Percentiles rank a stretch among this genome's conserved stretches.
phyloP scores from a whole-genome alignment of 2,888 invertebrate species.

The Caenorhabditis wallacei region DNA sequence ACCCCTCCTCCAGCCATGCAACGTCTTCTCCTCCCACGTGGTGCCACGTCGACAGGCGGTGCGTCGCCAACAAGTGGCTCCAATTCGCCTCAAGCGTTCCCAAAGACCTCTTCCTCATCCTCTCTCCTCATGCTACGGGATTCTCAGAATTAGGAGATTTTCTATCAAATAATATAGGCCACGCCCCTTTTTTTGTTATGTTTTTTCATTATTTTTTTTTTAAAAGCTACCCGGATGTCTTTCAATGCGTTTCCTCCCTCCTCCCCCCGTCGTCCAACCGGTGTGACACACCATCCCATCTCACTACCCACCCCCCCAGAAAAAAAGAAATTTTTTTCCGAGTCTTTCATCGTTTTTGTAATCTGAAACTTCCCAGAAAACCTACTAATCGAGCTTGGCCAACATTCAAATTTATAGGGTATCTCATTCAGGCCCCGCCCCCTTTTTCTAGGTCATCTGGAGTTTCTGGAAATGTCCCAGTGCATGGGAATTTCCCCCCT shows the following conservation, averaged over 20 bases:
- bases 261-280: conserved; percentile 20
- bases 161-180: background rate
- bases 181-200: conserved; percentile 1
- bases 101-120: conserved; percentile 49
- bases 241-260: conserved; percentile 33
- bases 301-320: conserved; percentile 28
- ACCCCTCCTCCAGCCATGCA: conserved; percentile 30
- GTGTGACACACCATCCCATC: conserved; percentile 48
- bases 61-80: conserved; percentile 51
- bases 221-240: conserved; percentile 61
- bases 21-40: conserved; percentile 38
- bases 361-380: background rate
- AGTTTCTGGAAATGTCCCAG: conserved; percentile 24
- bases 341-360: conserved; percentile 26
- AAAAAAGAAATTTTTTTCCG: conserved; percentile 21
- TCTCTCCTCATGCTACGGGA: conserved; percentile 65
- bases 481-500: conserved; percentile 30
- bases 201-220: conserved; percentile 3
- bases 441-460: background rate
- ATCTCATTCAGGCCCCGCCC: conserved; percentile 12
- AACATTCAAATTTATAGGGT: conserved; percentile 17
- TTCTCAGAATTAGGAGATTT: conserved; percentile 26
- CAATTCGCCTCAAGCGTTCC: conserved; percentile 57
- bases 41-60: conserved; percentile 45
- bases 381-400: background rate